Evolutionary conservation across 2,888 invertebrate species (phyloP), one percentile per base, ranked within the genome.

Genomic region (Leptopilina drosophilae): DNA sequence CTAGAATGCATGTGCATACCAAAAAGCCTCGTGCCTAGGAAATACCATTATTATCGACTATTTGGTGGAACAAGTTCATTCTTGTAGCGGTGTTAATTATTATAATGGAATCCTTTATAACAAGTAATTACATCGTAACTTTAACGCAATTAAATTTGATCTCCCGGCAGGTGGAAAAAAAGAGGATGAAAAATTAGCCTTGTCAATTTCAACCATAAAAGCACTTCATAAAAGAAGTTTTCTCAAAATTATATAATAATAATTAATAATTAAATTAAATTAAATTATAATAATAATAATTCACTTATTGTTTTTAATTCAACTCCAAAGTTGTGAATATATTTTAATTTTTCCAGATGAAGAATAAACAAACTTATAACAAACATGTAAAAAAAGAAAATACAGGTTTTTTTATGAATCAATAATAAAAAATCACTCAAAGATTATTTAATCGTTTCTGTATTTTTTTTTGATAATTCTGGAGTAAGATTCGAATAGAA

Each of bases 101-200:
- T 73, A 73, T 73, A 73, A 73, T 73, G 33, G 56, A 33, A 73
- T 73, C 56, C 56, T 56, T 73, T 73, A 53, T 73, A 73, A 56
- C 53, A n/a, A 56, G 56, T 56, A 73, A 73, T 73, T 73, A 56
- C 33, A 73, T 56, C 26, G 33, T 9, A 73, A 14, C 53, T 73
- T 73, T 33, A 9, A 56, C 56, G n/a, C 53, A 12, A 73, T 73
- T 73, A 56, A 53, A 53, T 26, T 73, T 3, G 33, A 33, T 73
- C 73, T 53, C 53, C 26, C 14, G n/a, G 12, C 26, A 62, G 1
- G 62, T 62, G 20, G 20, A 62, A 62, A 62, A 33, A 62, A 62
- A 62, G n/a, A 20, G 20, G 15, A 8, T 7, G 9, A 9, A 62
- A 56, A 56, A 64, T 14, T 33, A 26, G 11, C 26, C 7, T 64